Evolutionary conservation across 2,797 vertebrate species (phyloP).

Genomic region (Spinibarbus caldwelli): DNA sequence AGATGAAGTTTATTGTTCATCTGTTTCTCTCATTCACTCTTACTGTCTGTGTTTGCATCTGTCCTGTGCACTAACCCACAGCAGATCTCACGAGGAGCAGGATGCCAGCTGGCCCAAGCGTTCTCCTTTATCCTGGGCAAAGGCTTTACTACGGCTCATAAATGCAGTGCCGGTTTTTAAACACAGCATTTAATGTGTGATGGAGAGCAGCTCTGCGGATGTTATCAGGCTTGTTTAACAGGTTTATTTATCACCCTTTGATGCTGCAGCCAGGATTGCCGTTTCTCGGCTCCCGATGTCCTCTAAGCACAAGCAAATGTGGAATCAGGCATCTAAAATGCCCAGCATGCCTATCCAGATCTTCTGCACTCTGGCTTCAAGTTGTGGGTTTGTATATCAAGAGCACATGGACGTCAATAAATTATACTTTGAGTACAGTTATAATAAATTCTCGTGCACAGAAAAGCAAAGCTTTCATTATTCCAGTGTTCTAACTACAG

Average conservation of each 20-base stretch:
- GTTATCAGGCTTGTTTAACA: conserved; percentile 45
- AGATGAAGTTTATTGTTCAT: neutral
- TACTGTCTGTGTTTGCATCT: conserved; percentile 30
- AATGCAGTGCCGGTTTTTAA: conserved; percentile 28
- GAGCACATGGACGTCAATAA: neutral
- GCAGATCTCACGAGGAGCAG: conserved; percentile 15
- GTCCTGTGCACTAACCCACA: conserved; percentile 11
- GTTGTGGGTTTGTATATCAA: neutral
- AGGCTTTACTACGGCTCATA: conserved; percentile 28
- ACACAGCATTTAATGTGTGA: conserved; percentile 45
- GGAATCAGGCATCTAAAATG: neutral
- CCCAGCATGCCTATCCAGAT: neutral
- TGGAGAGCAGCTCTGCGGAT: conserved; percentile 20
- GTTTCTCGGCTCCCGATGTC: neutral
- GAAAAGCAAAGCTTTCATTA: neutral
- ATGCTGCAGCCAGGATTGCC: conserved; percentile 27
- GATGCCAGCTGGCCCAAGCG: conserved; percentile 4
- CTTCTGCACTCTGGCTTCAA: neutral
- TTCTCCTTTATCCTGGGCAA: conserved; percentile 31
- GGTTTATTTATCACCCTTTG: conserved; percentile 52
- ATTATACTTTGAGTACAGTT: conserved; percentile 16
- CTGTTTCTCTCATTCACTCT: neutral
- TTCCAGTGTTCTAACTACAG: neutral
- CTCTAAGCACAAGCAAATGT: conserved; percentile 49
- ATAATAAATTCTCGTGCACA: neutral